Evolutionary conservation across 2,888 invertebrate genomes (phyloP), one percentile per base, ranked within the genome.

Genomic region (Pandemis heparana): DNA sequence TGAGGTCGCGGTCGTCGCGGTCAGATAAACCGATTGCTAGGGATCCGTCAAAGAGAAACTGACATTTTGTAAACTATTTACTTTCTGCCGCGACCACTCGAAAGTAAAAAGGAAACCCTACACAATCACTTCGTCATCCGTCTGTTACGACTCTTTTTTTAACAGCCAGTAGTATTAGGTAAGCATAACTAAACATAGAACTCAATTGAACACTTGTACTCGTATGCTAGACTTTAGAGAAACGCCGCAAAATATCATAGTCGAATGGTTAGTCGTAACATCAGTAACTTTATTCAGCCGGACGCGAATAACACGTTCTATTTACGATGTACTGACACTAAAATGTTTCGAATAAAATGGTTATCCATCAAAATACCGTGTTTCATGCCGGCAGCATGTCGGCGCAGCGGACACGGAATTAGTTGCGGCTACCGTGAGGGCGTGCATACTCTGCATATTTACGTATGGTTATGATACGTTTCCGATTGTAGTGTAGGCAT

Each of bases 11-110:
- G 90, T 88, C 63, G 92, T 82, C 64, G 94, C 82, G 94, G 94
- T 90, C 89, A 87, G 85, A 84, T 94, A 93, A 94, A 87, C 92
- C 92, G 91, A 94, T 94, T 93, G 89, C 81, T 80, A 16, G 65
- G 41, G 64, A 59, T 10, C 23, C 43, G 65, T 65, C 74, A 74
- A 74, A 70, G 74, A 32, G 65, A 69, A 69, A 59, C 69, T 68
- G 72, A 46, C 69, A 73, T 73, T 73, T 73, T 59, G 68, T 23
- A 46, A 51, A 66, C 18, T 32, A 53, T 18, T 48, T 56, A 10
- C 18, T 32, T 32, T 8, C 43, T n/a, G 46, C 56, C 12, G 71
- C 53, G 41, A 62, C 46, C 12, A n/a, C 51, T 66, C 16, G 23
- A 32, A 32, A 32, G 23, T n/a, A n/a, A n/a, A n/a, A n/a, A n/a